Evolutionary conservation across 2,797 vertebrate genomes (phyloP), one percentile per base, ranked within the genome.

Genomic region (Salmo trutta): DNA sequence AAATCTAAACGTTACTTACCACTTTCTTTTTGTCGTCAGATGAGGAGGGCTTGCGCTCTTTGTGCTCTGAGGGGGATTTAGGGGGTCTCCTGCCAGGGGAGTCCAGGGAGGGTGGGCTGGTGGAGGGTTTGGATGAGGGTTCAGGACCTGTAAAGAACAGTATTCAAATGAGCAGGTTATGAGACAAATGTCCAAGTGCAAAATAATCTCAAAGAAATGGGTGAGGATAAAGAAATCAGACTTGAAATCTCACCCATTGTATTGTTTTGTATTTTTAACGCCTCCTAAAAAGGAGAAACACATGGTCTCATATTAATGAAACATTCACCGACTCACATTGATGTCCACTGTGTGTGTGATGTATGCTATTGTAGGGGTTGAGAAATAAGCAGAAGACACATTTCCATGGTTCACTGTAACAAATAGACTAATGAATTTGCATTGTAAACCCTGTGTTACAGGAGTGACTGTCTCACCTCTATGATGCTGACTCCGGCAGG

Each of bases 1-100:
- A 24, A 4, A 47, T 47, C 10, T 64, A 24, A 10, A 64, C 94
- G 19, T 90, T 47, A 47, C 41, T 47, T 47, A 97, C 96, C 91
- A 96, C 94, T 94, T 97, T 97, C 89, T 96, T 98, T 90, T 96
- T 97, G 76, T 97, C 96, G 3, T 98, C 96, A 0, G 94, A 95
- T 0, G 94, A 93, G 17, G 95, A 93, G 1, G 93, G 85, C 87
- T 97, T 97, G 79, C 96, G 93, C 73, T 97, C 96, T 77, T 95
- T 94, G 79, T 94, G 93, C 59, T 97, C 96, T 17, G 94, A 94
- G 1, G 96, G 96, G 3, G 96, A 96, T 86, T 97, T 97, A 65
- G 95, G 95, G 15, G 94, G 95, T 77, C 91, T 94, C 81, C 92
- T 94, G 27, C 95, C 95, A 0, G 91, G 94, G 3, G 95, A 93